These are phyloP conservation scores for Drosophila mimetica DNA, from an alignment of 2,888 invertebrate genomes.

Conservation along the genomic window DNA sequence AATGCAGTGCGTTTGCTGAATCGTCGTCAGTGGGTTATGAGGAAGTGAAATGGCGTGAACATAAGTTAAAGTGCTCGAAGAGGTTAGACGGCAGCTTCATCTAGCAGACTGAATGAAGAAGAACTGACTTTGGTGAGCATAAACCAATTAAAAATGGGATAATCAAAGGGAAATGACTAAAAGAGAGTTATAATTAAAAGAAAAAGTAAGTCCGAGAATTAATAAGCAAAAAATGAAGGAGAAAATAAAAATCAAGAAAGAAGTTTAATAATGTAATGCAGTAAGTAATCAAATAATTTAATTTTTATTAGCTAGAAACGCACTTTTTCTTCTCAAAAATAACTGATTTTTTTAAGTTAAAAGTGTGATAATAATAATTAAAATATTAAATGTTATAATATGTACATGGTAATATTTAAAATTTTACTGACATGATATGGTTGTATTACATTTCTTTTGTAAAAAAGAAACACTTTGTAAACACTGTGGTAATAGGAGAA, in stretches of 20 bases:
- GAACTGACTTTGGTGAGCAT: conserved; percentile 35
- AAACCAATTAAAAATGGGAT: conserved; percentile 43
- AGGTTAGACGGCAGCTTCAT: conserved; percentile 10
- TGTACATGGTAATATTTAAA: too few relatives aligned
- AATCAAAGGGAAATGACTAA: neutral
- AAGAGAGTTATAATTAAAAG: neutral
- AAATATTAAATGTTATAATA: too few relatives aligned
- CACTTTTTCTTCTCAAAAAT: too few relatives aligned
- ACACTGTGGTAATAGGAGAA: too few relatives aligned
- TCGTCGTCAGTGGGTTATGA: conserved; percentile 26
- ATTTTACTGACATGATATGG: too few relatives aligned
- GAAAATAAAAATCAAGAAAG: too few relatives aligned
- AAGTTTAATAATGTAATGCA: neutral
- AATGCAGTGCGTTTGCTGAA: conserved; percentile 24
- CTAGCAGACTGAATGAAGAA: conserved; percentile 11
- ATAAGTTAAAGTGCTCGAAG: conserved; percentile 47
- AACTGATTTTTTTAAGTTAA: too few relatives aligned
- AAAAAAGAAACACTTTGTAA: too few relatives aligned
- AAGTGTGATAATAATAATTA: too few relatives aligned
- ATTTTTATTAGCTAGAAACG: too few relatives aligned
- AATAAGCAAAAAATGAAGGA: neutral
- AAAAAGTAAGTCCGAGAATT: neutral
- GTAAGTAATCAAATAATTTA: too few relatives aligned
- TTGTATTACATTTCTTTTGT: too few relatives aligned
- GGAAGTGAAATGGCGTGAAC: conserved; percentile 39